Evolutionary conservation across 2,797 vertebrate species (phyloP), one percentile per base, ranked within the genome.

Genomic region (Sebastes melanostomus): DNA sequence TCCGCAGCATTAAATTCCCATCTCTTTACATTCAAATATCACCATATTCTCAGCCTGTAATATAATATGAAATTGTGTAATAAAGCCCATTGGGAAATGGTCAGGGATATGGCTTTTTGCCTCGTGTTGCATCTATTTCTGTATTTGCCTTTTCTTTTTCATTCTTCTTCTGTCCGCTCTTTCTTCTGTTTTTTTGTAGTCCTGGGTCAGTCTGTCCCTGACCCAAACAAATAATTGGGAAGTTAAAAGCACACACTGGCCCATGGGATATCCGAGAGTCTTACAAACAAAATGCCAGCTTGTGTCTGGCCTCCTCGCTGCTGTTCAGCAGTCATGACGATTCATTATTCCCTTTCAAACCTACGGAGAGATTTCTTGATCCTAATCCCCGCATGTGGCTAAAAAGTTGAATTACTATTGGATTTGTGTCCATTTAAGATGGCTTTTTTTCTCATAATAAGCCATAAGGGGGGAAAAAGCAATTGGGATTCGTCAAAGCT

Each of bases 381-480:
- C 79, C 82, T 85, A 82, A 89, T 91, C 84, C 79, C 75, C 74
- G 72, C 81, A 65, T 81, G 81, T 84, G 88, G 81, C 78, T 83
- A 80, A 91, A 95, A 93, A 82, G 81, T 81, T 86, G 65, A 91
- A 89, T 83, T 69, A 86, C 75, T 88, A 77, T 80, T 65, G 85
- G 83, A 92, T 92, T 91, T 86, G 30, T 87, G 82, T 90, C 65
- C 50, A 78, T 82, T 92, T 87, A 79, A 78, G 75, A 74, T 84
- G 69, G 6, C 11, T 85, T 91, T 89, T 89, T 89, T 79, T 81
- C 75, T 52, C 69, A 68, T 77, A 74, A 80, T 88, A 75, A 89
- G 80, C 52, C 68, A 52, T 66, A 24, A 36, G 66, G 74, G 46
- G 14, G 30, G 20, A 65, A 75, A 67, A 78, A 24, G 46, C 76